Base-by-base conservation (phyloP, 2,888 invertebrate species). In the Drosophila barbarae region DNA sequence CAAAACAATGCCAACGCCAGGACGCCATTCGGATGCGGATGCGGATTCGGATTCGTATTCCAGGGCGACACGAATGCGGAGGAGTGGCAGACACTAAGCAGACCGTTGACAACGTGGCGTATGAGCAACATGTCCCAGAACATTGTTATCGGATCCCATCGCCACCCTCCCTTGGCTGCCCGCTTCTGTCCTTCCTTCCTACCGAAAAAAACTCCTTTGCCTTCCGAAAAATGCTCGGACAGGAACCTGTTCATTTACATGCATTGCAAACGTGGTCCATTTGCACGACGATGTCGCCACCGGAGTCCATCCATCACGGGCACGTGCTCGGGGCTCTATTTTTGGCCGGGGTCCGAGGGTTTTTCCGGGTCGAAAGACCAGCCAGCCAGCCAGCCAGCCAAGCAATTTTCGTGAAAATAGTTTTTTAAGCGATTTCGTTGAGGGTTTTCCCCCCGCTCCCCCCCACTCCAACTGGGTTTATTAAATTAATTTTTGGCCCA, bases 201-300 rank as follows among this genome's bases (percentile, higher is more conserved):
- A 1, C n/a, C 26, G 5, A 3, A n/a, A 41, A 53, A 32, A 41
- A 13, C 23, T 9, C 44, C 44, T 15, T 28, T 23, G 12, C 39
- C 21, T 23, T 23, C 26, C 10, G 6, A 18, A 38, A 38, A 38
- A 38, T 10, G 30, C n/a, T 39, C 36, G 64, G 35, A 56, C 54
- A 53, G 63, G 18, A 77, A 80, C 77, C 79, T 72, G 80, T 83
- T 80, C 83, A 80, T 80, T 80, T 84, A 79, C 85, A 80, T 80
- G 80, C 85, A 80, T 73, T 80, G 70, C 77, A 50, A 60, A 80
- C 85, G 83, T 77, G 77, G 53, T 64, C 65, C 63, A 44, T 65
- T 63, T 63, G 54, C 65, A 60, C 58, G 55, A 53, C 55, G 46
- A 42, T 59, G 51, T 41, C 51, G 44, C 61, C 42, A 50, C 57